Base-by-base conservation (phyloP, 2,888 invertebrate species). In the Polia nebulosa region DNA sequence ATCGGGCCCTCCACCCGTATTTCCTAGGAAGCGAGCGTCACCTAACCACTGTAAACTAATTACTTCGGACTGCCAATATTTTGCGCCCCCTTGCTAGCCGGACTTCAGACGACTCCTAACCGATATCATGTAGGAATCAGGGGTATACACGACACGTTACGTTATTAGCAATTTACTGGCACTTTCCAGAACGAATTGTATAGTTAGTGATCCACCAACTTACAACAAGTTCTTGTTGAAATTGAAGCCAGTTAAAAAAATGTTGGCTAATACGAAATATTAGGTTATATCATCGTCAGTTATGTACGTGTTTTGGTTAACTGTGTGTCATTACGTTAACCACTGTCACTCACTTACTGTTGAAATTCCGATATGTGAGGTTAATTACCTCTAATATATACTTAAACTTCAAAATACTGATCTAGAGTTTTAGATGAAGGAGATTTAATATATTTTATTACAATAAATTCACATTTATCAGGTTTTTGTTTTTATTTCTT, bases 251-350 rank as follows among this genome's bases (percentile, higher is more conserved):
- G 55, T 75, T 39, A 36, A 49, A 51, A 56, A 65, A 62, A 57
- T 39, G 45, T 57, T 56, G 56, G 34, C n/a, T 36, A 66, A 72
- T 65, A 47, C 20, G 78, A 72, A 59, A 52, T 47, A 34, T 72
- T 36, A 20, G 56, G 47, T 75, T 72, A 78, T 66, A 47, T 77
- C 78, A 78, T 57, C 34, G 34, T 17, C 17, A 70, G 62, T 76
- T 76, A 59, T 72, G 58, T 64, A 59, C 77, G 58, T 64, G 57
- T 25, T 47, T 62, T 47, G 36, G 49, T 45, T 62, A 25, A 53
- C 64, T 55, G 47, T 41, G 39, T 53, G 72, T 65, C 29, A 63
- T 63, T 62, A 22, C 34, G 47, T 49, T 49, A 29, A 36, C 65
- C 7, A 27, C 56, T 74, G 66, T 66, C 74, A 39, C 25, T 52